Percentiles rank a stretch among this genome's conserved stretches.
phyloP scores from a whole-genome alignment of 2,797 vertebrate genomes.

The Sebastes ruberrimus region DNA sequence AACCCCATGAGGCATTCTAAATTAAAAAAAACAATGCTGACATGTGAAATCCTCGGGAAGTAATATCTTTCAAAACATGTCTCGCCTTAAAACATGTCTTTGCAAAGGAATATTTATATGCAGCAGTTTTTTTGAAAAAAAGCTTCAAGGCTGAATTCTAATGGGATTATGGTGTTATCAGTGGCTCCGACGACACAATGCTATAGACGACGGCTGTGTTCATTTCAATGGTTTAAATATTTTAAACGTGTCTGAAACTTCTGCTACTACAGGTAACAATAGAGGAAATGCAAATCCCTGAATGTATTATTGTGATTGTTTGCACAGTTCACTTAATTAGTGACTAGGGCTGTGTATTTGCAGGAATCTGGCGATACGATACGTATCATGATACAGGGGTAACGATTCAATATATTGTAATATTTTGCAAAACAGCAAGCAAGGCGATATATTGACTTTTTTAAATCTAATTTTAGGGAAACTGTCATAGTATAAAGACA shows the following conservation, averaged over 20 bases:
- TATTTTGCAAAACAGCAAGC: too few species aligned
- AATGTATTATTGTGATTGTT: not conserved
- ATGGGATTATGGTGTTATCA: conserved; percentile 34
- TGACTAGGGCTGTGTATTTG: too few species aligned
- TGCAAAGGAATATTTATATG: not conserved
- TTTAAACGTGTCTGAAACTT: not conserved
- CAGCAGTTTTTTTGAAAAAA: not conserved
- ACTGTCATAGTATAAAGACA: too few species aligned
- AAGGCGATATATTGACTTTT: too few species aligned
- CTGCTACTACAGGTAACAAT: not conserved
- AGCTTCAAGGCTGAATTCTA: conserved; percentile 35
- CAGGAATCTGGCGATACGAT: too few species aligned
- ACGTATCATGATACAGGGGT: too few species aligned
- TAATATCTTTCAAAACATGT: conserved; percentile 39
- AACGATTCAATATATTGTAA: too few species aligned
- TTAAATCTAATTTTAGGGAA: too few species aligned
- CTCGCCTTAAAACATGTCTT: conserved; percentile 26
- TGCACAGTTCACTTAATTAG: not conserved
- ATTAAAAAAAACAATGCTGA: conserved; percentile 30
- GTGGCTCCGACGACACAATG: not conserved
- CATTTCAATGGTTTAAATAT: conserved; percentile 10
- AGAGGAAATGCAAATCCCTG: not conserved
- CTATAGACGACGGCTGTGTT: not conserved
- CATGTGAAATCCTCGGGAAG: conserved; percentile 27
- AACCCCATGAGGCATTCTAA: conserved; percentile 38